Evolutionary conservation across 1,140 invertebrate genomes (phyloP).

Genomic region (Episyrphus balteatus): DNA sequence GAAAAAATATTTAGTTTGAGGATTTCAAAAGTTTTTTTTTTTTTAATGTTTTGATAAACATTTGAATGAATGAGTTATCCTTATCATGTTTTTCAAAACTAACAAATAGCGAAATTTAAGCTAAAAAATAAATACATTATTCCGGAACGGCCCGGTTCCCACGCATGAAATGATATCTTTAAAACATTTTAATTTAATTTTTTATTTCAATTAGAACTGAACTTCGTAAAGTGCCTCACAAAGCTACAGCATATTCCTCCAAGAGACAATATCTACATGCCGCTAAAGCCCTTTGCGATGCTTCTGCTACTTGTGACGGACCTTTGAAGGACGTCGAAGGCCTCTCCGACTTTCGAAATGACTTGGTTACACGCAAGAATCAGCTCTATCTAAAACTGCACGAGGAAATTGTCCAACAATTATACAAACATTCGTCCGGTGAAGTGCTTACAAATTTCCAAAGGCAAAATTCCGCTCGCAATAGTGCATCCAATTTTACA

Average conservation of each 20-base stretch:
- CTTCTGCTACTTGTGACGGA: slow-evolving; percentile 54
- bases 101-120: too few species aligned
- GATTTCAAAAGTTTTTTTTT: too few species aligned
- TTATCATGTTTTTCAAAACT: too few species aligned
- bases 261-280: slow-evolving; percentile 78
- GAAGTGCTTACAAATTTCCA: slow-evolving; percentile 43
- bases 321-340: slow-evolving; percentile 69
- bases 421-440: slow-evolving; percentile 56
- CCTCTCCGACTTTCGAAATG: slow-evolving; percentile 60
- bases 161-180: too few species aligned
- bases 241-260: slow-evolving; percentile 54
- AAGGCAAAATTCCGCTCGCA: slow-evolving; percentile 48
- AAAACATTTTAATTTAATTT: not conserved
- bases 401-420: slow-evolving; percentile 60
- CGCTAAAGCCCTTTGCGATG: slow-evolving; percentile 66
- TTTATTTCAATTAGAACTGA: slow-evolving; percentile 49
- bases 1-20: too few species aligned
- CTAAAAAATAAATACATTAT: too few species aligned
- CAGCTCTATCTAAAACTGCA: slow-evolving; percentile 58
- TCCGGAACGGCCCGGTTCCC: too few species aligned
- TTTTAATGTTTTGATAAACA: too few species aligned
- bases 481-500: slow-evolving; percentile 42
- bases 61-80: too few species aligned
- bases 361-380: slow-evolving; percentile 61
- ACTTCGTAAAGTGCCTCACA: slow-evolving; percentile 64